Evolutionary conservation across 2,888 invertebrate genomes (phyloP).

Genomic region (Omphaloscelis lunosa): DNA sequence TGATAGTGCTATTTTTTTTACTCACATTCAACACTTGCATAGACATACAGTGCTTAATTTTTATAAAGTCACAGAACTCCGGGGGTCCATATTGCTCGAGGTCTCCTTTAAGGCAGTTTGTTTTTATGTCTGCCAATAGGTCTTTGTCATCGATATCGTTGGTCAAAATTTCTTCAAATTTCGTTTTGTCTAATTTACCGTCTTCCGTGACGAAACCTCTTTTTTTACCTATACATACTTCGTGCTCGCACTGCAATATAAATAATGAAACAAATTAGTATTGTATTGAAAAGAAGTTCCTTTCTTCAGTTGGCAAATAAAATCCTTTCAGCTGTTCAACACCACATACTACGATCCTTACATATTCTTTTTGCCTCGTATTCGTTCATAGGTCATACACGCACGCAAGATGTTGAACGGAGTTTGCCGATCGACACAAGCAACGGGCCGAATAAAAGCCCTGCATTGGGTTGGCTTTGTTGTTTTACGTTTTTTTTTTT

Average conservation of each 20-base stretch:
- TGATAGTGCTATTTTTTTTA: constrained; percentile 6
- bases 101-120: constrained; percentile 44
- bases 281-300: background rate
- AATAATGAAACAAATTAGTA: background rate
- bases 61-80: constrained; percentile 37
- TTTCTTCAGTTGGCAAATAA: background rate
- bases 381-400: no score
- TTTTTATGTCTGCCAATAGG: constrained; percentile 15
- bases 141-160: constrained; percentile 34
- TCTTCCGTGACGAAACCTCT: constrained; percentile 65
- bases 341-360: no score
- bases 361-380: no score
- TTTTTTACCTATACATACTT: constrained; percentile 70
- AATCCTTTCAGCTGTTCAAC: background rate
- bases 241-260: constrained; percentile 68
- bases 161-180: constrained; percentile 43
- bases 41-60: constrained; percentile 30
- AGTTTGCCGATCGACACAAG: background rate
- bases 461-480: no score
- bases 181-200: constrained; percentile 67
- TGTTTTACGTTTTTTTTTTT: no score
- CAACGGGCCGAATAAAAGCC: no score
- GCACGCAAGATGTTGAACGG: background rate
- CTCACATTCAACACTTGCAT: constrained; percentile 41
- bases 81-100: constrained; percentile 37